These are phyloP conservation scores for Chrosomus eos DNA, from an alignment of 2,797 vertebrate genomes.

Conservation along the genomic window DNA sequence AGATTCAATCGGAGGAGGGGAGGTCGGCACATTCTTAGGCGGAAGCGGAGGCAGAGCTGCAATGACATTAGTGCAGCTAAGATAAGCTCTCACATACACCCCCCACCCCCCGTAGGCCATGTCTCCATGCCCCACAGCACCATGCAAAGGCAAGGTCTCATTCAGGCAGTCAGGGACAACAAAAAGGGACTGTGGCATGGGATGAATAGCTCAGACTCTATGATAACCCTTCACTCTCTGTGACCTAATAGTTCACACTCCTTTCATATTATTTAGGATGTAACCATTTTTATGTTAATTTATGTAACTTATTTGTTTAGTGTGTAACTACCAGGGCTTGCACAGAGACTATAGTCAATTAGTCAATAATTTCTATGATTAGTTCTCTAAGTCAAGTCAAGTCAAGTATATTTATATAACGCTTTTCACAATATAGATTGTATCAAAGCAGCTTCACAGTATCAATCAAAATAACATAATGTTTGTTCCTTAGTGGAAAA, in stretches of 20 bases:
- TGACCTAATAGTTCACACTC: slow-evolving; percentile 47
- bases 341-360: background rate
- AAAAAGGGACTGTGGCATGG: slow-evolving; percentile 48
- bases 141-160: slow-evolving; percentile 60
- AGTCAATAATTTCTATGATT: background rate
- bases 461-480: too few relatives aligned
- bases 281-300: background rate
- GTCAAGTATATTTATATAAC: too few relatives aligned
- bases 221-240: slow-evolving; percentile 59
- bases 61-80: slow-evolving; percentile 66
- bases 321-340: slow-evolving; percentile 4
- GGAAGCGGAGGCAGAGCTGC: slow-evolving; percentile 94
- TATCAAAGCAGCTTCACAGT: too few relatives aligned
- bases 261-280: background rate
- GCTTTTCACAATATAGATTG: too few relatives aligned
- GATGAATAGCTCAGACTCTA: slow-evolving; percentile 44
- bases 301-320: slow-evolving; percentile 1
- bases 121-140: slow-evolving; percentile 55
- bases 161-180: slow-evolving; percentile 58
- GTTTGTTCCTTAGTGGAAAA: too few relatives aligned
- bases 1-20: slow-evolving; percentile 80
- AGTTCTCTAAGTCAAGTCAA: background rate
- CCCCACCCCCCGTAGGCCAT: slow-evolving; percentile 41
- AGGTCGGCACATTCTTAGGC: slow-evolving; percentile 90
- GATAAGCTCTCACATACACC: slow-evolving; percentile 50